These are phyloP conservation scores for Acanthurus lineatus DNA, from an alignment of 2,797 vertebrate species.

Conservation along the genomic window DNA sequence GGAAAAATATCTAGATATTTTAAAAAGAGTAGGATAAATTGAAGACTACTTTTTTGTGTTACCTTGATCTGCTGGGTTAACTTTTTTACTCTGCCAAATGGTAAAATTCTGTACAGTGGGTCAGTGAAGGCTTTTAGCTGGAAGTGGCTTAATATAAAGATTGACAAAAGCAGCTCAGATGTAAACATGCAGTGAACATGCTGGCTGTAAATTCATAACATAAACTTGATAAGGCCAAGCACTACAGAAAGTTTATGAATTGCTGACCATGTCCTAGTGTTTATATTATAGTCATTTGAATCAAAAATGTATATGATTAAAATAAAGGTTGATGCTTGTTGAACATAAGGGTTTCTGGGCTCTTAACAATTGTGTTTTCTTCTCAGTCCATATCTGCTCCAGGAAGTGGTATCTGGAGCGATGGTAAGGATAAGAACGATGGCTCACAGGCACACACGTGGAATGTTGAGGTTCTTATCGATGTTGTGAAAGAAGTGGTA, in stretches of 20 bases:
- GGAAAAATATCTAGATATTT: not conserved
- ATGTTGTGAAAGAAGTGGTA: conserved; percentile 98
- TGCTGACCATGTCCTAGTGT: no score
- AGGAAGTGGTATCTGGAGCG: conserved; percentile 99
- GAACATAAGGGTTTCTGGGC: fast-evolving
- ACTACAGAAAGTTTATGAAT: no score
- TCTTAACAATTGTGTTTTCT: conserved; percentile 6
- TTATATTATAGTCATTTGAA: not conserved
- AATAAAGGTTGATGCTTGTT: not conserved
- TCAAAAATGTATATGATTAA: not conserved
- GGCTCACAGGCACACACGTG: conserved; percentile 95
- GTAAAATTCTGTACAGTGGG: not conserved
- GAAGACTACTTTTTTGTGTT: not conserved
- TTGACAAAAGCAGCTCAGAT: not conserved
- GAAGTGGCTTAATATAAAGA: not conserved
- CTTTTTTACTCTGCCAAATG: not conserved
- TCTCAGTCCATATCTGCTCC: conserved; percentile 95
- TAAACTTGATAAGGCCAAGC: no score
- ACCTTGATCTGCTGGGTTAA: not conserved
- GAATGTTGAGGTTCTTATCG: conserved; percentile 99
- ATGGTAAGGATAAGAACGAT: conserved; percentile 99
- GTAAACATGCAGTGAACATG: not conserved
- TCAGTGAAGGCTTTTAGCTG: not conserved
- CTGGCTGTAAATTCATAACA: not conserved
- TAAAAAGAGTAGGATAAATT: not conserved